These are phyloP conservation scores for Trichosurus vulpecula DNA, from an alignment of 2,797 vertebrate genomes.

Conservation along the genomic window DNA sequence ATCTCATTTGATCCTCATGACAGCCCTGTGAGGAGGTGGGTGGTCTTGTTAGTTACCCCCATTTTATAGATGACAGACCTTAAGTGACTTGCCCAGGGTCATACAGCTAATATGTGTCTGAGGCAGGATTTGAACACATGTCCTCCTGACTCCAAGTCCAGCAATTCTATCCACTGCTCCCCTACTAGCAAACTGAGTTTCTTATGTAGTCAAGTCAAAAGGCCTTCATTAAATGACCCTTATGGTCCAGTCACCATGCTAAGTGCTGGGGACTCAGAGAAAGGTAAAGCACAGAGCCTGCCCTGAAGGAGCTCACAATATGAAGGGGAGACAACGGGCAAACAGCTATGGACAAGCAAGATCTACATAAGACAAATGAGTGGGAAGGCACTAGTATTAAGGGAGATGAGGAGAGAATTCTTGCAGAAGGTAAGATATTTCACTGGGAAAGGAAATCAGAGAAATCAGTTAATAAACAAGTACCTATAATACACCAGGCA, in stretches of 20 bases:
- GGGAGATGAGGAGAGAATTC: background rate
- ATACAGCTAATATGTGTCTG: background rate
- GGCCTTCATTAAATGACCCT: background rate
- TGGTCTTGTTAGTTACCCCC: background rate
- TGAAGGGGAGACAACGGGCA: background rate
- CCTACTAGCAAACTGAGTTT: background rate
- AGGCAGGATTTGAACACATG: background rate
- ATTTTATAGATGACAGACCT: background rate
- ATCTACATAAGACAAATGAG: background rate
- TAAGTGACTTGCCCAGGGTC: background rate
- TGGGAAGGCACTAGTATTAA: background rate
- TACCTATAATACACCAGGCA: background rate
- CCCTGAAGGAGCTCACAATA: background rate
- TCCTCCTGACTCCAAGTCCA: background rate
- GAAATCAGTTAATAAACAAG: background rate
- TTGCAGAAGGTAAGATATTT: background rate
- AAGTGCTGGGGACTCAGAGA: background rate
- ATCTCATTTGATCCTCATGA: background rate
- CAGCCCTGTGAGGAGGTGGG: background rate
- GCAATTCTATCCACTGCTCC: background rate
- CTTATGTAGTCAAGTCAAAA: background rate
- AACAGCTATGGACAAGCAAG: background rate
- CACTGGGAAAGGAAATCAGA: background rate
- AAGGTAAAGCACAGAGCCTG: background rate
- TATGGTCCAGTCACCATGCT: background rate